phyloP scores from a whole-genome alignment of 2,888 invertebrate species.

The Conomelus anceps region DNA sequence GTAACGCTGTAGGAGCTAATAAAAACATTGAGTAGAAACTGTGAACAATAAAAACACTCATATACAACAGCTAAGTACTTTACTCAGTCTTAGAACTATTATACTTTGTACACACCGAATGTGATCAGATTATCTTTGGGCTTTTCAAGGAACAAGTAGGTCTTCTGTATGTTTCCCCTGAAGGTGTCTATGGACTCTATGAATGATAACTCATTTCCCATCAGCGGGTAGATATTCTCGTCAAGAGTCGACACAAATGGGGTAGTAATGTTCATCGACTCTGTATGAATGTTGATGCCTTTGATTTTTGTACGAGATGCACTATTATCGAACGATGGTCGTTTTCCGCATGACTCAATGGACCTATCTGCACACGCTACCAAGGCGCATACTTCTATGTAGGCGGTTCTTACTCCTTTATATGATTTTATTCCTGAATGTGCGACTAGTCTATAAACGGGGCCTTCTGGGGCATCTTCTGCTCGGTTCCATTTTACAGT shows the following conservation, averaged over 20 bases:
- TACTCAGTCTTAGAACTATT: not conserved
- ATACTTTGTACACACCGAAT: conserved; percentile 36
- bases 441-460: conserved; percentile 38
- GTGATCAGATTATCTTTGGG: conserved; percentile 33
- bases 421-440: conserved; percentile 38
- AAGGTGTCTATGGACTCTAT: conserved; percentile 22
- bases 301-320: conserved; percentile 31
- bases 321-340: not conserved
- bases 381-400: conserved; percentile 39
- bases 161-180: conserved; percentile 20
- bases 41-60: not conserved
- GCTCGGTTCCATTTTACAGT: conserved; percentile 27
- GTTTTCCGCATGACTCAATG: conserved; percentile 36
- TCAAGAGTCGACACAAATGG: conserved; percentile 34
- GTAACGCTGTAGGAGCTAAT: too few relatives aligned
- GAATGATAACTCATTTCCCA: conserved; percentile 32
- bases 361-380: conserved; percentile 38
- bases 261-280: conserved; percentile 30
- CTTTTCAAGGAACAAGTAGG: conserved; percentile 29
- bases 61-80: not conserved
- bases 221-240: conserved; percentile 29
- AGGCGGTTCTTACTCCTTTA: conserved; percentile 26
- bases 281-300: conserved; percentile 32
- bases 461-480: conserved; percentile 22
- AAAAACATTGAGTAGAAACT: too few relatives aligned